Percentiles rank a stretch among this genome's conserved stretches.
Evolutionary conservation across 2,888 invertebrate genomes (phyloP).

Genomic region (Drosophila nigricruria): DNA sequence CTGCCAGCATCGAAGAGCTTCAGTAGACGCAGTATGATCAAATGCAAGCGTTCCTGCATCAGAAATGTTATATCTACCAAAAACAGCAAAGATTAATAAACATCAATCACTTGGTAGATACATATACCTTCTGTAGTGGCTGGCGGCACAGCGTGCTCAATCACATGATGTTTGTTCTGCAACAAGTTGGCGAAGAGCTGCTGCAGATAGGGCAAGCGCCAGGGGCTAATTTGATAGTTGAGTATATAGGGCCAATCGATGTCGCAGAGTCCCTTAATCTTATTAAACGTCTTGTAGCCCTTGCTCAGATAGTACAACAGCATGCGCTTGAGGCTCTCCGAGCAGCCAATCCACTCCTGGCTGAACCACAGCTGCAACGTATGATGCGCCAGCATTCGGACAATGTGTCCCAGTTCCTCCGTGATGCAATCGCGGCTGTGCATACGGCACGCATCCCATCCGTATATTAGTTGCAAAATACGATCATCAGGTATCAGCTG

Average conservation of each 20-base stretch:
- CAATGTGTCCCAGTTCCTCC: slow-evolving; percentile 56
- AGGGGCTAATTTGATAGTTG: slow-evolving; percentile 66
- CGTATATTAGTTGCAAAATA: slow-evolving; percentile 69
- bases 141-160: slow-evolving; percentile 66
- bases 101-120: neutral
- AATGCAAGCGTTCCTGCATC: slow-evolving; percentile 72
- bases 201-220: slow-evolving; percentile 75
- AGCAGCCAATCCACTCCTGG: slow-evolving; percentile 74
- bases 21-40: slow-evolving; percentile 78
- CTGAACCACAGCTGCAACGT: slow-evolving; percentile 80
- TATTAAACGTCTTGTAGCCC: slow-evolving; percentile 45
- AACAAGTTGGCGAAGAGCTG: slow-evolving; percentile 48
- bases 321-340: slow-evolving; percentile 49
- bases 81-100: neutral
- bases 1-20: slow-evolving; percentile 81
- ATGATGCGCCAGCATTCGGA: slow-evolving; percentile 69
- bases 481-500: slow-evolving; percentile 75
- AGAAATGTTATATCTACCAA: slow-evolving; percentile 68
- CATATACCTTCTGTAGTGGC: slow-evolving; percentile 57
- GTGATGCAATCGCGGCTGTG: slow-evolving; percentile 41
- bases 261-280: slow-evolving; percentile 64
- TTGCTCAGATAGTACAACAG: slow-evolving; percentile 67
- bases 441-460: slow-evolving; percentile 75
- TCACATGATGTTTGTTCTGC: slow-evolving; percentile 49
- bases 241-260: slow-evolving; percentile 78